Evolutionary conservation across 2,113 vertebrate genomes (phyloP).

Genomic region (Hippocampus abdominalis): DNA sequence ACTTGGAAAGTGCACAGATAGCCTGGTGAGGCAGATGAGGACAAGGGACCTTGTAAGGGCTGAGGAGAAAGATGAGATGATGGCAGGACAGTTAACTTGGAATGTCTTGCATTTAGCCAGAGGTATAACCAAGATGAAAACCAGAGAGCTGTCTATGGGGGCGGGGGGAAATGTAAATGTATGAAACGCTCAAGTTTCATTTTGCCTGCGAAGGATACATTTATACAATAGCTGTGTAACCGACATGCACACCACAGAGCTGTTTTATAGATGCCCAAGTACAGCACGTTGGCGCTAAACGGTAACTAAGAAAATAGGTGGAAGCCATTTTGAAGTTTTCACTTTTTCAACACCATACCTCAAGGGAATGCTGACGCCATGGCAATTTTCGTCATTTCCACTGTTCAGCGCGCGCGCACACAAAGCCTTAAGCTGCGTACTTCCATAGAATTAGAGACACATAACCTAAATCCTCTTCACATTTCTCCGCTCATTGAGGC

Average conservation of each 20-base stretch:
- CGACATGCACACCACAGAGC: too few species aligned
- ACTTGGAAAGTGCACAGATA: conserved; percentile 1
- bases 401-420: background rate
- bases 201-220: too few species aligned
- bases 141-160: too few species aligned
- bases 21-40: background rate
- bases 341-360: background rate
- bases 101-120: background rate
- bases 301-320: background rate
- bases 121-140: too few species aligned
- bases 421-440: conserved; percentile 22
- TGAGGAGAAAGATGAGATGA: conserved; percentile 2
- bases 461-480: conserved; percentile 35
- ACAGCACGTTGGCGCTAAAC: background rate
- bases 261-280: too few species aligned
- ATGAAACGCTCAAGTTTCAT: too few species aligned
- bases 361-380: background rate
- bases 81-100: conserved; percentile 17
- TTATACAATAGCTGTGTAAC: too few species aligned
- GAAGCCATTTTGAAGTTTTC: background rate
- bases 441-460: conserved; percentile 17
- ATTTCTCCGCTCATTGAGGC: conserved; percentile 32
- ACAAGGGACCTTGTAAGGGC: background rate
- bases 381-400: background rate
- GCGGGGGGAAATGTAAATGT: too few species aligned